Evolutionary conservation across 1,140 invertebrate species (phyloP), one percentile per base, ranked within the genome.

Genomic region (Brachionus asplanchnoidis): DNA sequence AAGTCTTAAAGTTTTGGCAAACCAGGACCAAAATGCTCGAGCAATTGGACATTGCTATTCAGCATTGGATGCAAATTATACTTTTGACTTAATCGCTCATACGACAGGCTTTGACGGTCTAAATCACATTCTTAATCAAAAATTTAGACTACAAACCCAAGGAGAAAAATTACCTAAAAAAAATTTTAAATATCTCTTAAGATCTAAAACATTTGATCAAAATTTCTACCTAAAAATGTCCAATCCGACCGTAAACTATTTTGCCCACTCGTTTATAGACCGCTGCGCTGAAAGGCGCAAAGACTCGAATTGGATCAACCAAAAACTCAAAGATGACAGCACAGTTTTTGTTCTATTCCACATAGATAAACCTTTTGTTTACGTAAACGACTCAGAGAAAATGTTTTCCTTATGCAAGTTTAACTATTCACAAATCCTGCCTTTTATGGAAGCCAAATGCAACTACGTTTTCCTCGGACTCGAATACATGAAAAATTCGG

Each of bases 241-340:
- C 11, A 82, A 44, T 65, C 79, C 79, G 20, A 82, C 53, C 11
- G 23, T 82, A 17, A 82, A 82, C 79, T 82, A 82, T 82, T 82
- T 82, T 60, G 79, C 53, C 20, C 79, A 82, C 44, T 60, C 79
- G 53, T 82, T 82, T 60, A 82, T 82, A 32, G 79, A 82, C 56
- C 79, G 79, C 11, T 65, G 53, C n/a, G 53, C 79, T 8, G 79
- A 82, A 12, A 82, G 26, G 20, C 79, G 79, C 32, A 60, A 68
- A 23, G 79, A 82, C 50, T 20, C 32, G 3, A 20, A 36, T 40
- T 82, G 79, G 79, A 82, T 82, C 14, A 23, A 40, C n/a, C 17
- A 82, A 26, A 36, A 82, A 0, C 8, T 82, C 2, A 82, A 42
- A 17, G 14, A 60, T 1, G 79, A 82, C 12, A 60, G 53, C 36